Percentiles rank a stretch among this genome's conserved stretches.
Evolutionary conservation across 2,797 vertebrate genomes (phyloP).

Genomic region (Parauchenoglanis ngamensis): DNA sequence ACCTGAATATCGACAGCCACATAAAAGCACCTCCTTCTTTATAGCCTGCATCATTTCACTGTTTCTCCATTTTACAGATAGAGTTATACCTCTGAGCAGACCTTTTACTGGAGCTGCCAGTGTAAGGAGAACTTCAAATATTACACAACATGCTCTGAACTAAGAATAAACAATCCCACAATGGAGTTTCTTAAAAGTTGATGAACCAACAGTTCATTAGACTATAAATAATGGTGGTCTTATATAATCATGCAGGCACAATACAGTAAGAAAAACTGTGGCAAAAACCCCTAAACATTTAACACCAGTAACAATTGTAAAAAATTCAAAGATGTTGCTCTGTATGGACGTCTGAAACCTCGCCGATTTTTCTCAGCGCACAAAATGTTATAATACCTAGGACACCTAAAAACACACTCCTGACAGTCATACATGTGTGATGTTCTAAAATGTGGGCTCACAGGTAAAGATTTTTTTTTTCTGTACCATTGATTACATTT

Average conservation of each 20-base stretch:
- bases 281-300: background rate
- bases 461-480: background rate
- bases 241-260: background rate
- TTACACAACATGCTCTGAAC: background rate
- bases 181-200: background rate
- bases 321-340: background rate
- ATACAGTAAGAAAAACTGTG: background rate
- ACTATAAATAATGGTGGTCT: background rate
- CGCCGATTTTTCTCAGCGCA: too few relatives aligned
- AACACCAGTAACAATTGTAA: background rate
- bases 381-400: background rate
- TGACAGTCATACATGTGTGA: background rate
- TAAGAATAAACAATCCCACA: slow-evolving; percentile 14
- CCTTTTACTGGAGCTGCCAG: background rate
- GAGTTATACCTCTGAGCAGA: background rate
- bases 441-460: background rate
- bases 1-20: background rate
- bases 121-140: background rate
- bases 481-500: background rate
- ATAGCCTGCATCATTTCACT: background rate
- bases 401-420: background rate
- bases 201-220: background rate
- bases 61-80: background rate
- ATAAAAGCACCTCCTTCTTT: background rate
- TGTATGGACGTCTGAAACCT: background rate